A percentile compares a stretch with the other conserved stretches of the same genome.
These are phyloP conservation scores for human (Homo sapiens) DNA, from an alignment of 2,113 vertebrate genomes.

Conservation along the genomic window DNA sequence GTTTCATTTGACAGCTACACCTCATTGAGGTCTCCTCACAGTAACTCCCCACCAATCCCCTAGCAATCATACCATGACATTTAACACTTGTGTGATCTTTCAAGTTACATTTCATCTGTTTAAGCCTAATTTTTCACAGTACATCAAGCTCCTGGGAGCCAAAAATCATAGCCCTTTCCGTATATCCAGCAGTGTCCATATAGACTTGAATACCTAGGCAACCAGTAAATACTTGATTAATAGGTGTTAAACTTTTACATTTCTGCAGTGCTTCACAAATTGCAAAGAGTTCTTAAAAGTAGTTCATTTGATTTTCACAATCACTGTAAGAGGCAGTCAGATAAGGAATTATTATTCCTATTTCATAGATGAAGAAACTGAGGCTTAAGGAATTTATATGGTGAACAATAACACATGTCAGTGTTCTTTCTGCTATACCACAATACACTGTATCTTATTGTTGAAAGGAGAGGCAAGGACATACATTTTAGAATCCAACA, in stretches of 20 bases:
- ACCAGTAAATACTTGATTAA: not conserved
- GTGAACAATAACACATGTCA: not conserved
- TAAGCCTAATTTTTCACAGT: not conserved
- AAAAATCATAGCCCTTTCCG: not conserved
- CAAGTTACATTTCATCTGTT: not conserved
- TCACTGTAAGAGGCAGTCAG: not conserved
- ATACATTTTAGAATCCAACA: not conserved
- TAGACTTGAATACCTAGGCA: not conserved
- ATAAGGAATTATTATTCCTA: not conserved
- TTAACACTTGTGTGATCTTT: not conserved
- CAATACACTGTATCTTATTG: not conserved
- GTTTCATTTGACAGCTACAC: not conserved
- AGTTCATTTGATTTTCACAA: slow-evolving; percentile 14
- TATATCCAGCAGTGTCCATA: not conserved
- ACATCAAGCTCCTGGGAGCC: not conserved
- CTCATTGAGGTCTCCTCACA: not conserved
- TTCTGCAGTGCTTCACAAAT: not conserved
- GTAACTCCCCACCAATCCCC: not conserved
- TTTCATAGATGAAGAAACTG: not conserved
- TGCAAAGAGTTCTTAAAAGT: slow-evolving; percentile 7
- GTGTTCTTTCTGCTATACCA: not conserved
- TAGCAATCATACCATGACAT: not conserved
- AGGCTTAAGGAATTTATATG: not conserved
- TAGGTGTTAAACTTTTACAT: not conserved
- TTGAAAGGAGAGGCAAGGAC: not conserved